Evolutionary conservation across 2,888 invertebrate species (phyloP).

Genomic region (Cosmia trapezina): DNA sequence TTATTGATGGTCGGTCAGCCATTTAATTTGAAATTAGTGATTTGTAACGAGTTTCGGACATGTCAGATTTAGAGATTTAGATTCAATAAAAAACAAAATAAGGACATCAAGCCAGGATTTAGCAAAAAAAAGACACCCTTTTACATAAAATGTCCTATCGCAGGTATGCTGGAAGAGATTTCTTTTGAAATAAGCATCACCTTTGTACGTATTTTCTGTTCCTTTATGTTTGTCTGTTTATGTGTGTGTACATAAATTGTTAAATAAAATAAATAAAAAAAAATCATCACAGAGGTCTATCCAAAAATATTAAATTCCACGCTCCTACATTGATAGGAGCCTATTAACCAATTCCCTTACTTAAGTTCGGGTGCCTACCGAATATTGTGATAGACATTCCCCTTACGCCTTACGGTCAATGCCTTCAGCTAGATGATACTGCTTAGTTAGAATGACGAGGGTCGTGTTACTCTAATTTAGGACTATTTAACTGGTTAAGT

Average conservation of each 20-base stretch:
- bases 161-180: too few species aligned
- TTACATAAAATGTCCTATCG: too few species aligned
- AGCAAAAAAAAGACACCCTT: too few species aligned
- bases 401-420: conserved; percentile 72
- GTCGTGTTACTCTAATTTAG: conserved; percentile 35
- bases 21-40: conserved; percentile 7
- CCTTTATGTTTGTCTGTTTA: too few species aligned
- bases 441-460: conserved; percentile 21
- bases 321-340: conserved; percentile 60
- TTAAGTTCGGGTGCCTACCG: conserved; percentile 70
- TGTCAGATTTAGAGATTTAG: not conserved
- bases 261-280: too few species aligned
- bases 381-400: conserved; percentile 76
- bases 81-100: not conserved
- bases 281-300: not conserved
- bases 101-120: too few species aligned
- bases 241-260: too few species aligned
- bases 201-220: too few species aligned
- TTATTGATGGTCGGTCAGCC: conserved; percentile 1
- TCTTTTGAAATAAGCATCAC: too few species aligned
- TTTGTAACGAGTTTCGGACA: not conserved
- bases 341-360: conserved; percentile 80
- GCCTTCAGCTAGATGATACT: conserved; percentile 58
- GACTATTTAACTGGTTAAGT: conserved; percentile 28
- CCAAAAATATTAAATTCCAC: conserved; percentile 36